A percentile compares a stretch with the other conserved stretches of the same genome.
These are phyloP conservation scores for Vidua macroura DNA, from an alignment of 2,113 vertebrate genomes.

Conservation along the genomic window DNA sequence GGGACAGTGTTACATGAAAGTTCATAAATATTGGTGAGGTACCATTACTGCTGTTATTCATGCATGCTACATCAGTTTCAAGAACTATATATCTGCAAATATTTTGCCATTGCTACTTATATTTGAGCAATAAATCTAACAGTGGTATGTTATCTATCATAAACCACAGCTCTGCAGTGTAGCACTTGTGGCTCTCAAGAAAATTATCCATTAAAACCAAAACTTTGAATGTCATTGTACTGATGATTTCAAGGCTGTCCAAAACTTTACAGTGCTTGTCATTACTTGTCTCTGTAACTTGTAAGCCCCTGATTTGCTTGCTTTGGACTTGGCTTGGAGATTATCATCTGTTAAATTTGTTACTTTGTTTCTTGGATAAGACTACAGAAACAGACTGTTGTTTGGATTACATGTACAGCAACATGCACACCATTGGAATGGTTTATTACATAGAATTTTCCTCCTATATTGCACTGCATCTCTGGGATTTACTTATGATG, in stretches of 20 bases:
- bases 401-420: background rate
- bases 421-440: too few species aligned
- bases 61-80: background rate
- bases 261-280: background rate
- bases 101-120: background rate
- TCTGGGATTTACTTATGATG: background rate
- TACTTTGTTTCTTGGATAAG: conserved; percentile 1
- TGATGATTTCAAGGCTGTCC: background rate
- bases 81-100: background rate
- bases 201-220: background rate
- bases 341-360: conserved; percentile 3
- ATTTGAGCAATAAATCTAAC: background rate
- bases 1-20: background rate
- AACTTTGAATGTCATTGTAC: background rate
- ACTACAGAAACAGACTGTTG: background rate
- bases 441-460: background rate
- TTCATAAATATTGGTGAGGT: background rate
- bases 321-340: background rate
- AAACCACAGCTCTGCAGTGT: background rate
- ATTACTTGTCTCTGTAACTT: background rate
- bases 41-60: background rate
- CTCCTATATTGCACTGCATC: background rate
- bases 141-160: background rate
- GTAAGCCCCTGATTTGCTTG: background rate
- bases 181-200: background rate